Conservation (phyloP, 2,113 vertebrate genomes). For the Synchiropus splendidus region DNA sequence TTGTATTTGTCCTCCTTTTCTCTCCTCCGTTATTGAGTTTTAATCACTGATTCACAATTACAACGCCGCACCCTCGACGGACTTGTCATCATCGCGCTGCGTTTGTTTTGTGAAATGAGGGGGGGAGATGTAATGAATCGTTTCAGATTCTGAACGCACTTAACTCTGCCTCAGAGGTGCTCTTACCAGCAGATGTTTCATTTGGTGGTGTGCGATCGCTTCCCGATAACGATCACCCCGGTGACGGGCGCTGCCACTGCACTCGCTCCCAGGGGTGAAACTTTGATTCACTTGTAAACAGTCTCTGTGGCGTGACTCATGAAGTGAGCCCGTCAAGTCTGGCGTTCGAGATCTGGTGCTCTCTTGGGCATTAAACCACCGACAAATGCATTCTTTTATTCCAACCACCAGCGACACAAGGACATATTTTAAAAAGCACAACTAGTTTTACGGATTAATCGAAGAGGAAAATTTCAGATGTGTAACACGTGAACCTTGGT, state of each 20-base stretch:
- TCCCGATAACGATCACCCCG: constrained; percentile 23
- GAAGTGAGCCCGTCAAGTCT: constrained; percentile 23
- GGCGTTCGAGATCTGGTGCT: constrained; percentile 12
- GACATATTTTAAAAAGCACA: constrained; percentile 16
- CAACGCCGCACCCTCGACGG: constrained; percentile 33
- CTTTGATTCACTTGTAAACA: constrained; percentile 39
- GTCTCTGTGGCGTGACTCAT: constrained; percentile 21
- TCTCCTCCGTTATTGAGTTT: constrained; percentile 17
- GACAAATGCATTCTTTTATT: too few species aligned
- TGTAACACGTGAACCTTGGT: too few species aligned
- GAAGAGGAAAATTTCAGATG: too few species aligned
- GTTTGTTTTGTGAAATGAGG: constrained; percentile 39
- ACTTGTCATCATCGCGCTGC: constrained; percentile 42
- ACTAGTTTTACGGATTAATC: too few species aligned
- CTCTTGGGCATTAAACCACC: constrained; percentile 11
- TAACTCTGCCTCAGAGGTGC: constrained; percentile 38
- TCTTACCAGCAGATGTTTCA: constrained; percentile 1
- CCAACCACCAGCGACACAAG: too few species aligned
- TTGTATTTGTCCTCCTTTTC: constrained; percentile 1
- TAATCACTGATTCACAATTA: constrained; percentile 48
- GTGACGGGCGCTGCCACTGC: constrained; percentile 14
- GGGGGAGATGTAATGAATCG: constrained; percentile 41
- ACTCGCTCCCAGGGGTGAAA: constrained; percentile 15
- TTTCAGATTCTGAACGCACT: constrained; percentile 36
- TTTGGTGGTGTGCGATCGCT: constrained; percentile 39